Conservation (phyloP, 2,888 invertebrate genomes). For the Sphaerophoria taeniata region DNA sequence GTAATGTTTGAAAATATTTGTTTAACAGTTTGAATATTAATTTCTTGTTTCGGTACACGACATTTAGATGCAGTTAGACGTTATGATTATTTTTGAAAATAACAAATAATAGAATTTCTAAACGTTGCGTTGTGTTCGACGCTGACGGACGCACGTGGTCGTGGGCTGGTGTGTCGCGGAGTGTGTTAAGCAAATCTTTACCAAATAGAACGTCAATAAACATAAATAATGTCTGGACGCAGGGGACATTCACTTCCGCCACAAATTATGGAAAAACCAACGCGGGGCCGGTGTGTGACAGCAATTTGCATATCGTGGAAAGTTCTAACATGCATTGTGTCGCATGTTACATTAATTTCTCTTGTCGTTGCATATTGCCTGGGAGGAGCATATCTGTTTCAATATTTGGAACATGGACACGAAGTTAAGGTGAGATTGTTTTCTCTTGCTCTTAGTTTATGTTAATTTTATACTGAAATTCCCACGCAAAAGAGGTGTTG, state of each 20-base stretch:
- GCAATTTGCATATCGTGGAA: conserved; percentile 86
- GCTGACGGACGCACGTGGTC: conserved; percentile 8
- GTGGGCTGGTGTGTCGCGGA: neutral
- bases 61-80: conserved; percentile 56
- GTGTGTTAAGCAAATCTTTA: conserved; percentile 19
- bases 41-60: conserved; percentile 21
- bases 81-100: conserved; percentile 57
- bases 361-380: conserved; percentile 95
- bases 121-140: conserved; percentile 41
- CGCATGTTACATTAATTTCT: conserved; percentile 93
- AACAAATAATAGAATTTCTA: conserved; percentile 42
- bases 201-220: conserved; percentile 20
- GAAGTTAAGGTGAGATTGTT: conserved; percentile 86
- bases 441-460: conserved; percentile 9
- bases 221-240: conserved; percentile 80
- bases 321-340: conserved; percentile 92
- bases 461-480: too few relatives aligned
- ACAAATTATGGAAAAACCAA: conserved; percentile 79
- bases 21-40: conserved; percentile 24
- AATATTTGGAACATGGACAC: conserved; percentile 89
- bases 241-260: conserved; percentile 81
- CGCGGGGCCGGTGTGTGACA: conserved; percentile 80
- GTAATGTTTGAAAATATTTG: conserved; percentile 56
- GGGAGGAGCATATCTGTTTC: conserved; percentile 93
- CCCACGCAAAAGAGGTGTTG: neutral